A percentile compares a stretch with the other conserved stretches of the same genome.
These are phyloP conservation scores for Ascidia mentula DNA, from an alignment of 23 tunicate genomes.

Conservation along the genomic window DNA sequence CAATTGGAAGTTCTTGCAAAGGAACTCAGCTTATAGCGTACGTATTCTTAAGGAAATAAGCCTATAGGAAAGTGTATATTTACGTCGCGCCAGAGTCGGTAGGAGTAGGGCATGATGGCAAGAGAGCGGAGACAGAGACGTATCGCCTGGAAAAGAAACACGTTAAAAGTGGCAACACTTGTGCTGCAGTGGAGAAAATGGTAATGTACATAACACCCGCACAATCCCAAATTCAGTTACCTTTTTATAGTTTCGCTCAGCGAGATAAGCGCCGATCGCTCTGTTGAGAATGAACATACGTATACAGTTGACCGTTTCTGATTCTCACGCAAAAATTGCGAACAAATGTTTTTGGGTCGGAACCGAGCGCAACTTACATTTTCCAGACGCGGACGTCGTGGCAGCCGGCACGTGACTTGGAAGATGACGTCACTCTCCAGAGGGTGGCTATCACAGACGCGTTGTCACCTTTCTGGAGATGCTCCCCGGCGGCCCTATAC, in stretches of 20 bases:
- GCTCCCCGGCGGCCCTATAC: slow-evolving; percentile 29
- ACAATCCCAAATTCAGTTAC: slow-evolving; percentile 1
- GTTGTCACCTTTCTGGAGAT: slow-evolving; percentile 30
- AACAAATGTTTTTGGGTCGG: neutral
- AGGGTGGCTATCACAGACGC: slow-evolving; percentile 32
- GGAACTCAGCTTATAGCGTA: no score
- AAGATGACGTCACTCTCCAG: slow-evolving; percentile 55
- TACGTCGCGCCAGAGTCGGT: slow-evolving; percentile 41
- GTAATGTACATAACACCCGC: neutral
- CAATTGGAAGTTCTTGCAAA: no score
- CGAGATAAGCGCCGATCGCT: slow-evolving; percentile 18
- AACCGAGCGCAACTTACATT: slow-evolving; percentile 28
- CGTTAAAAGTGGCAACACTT: neutral
- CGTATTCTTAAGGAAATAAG: no score
- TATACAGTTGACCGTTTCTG: neutral
- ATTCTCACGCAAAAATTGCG: neutral
- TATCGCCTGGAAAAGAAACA: slow-evolving; percentile 40
- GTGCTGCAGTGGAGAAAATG: neutral
- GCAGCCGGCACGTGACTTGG: slow-evolving; percentile 14
- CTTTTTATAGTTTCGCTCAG: slow-evolving; percentile 18
- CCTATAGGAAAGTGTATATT: neutral
- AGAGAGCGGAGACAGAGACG: slow-evolving; percentile 23
- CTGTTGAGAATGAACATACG: neutral
- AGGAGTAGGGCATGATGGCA: slow-evolving; percentile 20
- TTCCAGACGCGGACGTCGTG: slow-evolving; percentile 46